These are phyloP conservation scores for Nymphalis polychloros DNA, from an alignment of 2,888 invertebrate genomes.

Conservation along the genomic window DNA sequence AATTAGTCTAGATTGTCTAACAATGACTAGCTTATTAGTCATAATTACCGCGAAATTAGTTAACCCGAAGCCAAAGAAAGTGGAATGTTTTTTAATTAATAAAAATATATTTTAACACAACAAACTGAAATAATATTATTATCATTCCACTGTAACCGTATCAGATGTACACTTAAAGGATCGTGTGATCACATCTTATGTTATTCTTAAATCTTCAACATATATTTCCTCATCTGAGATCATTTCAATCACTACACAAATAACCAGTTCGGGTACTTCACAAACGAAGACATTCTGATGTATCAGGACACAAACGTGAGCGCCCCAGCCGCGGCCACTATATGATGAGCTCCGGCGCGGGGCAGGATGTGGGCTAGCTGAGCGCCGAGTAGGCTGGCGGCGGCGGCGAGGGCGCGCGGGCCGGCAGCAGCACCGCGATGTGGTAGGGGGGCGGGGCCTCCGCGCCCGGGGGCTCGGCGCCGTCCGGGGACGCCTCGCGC, in stretches of 20 bases:
- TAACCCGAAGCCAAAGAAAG: not conserved
- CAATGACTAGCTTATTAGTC: not conserved
- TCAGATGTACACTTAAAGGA: not conserved
- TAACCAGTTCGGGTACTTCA: not conserved
- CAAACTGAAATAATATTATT: not conserved
- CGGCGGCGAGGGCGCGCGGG: conserved; percentile 64
- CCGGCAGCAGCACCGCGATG: conserved; percentile 88
- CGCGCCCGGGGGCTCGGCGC: conserved; percentile 68
- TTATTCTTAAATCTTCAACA: not conserved
- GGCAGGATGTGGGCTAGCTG: conserved; percentile 74
- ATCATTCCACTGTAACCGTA: not conserved
- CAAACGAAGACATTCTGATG: not conserved
- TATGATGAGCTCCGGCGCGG: conserved; percentile 67
- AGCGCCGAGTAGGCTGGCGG: conserved; percentile 88
- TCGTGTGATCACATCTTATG: not conserved
- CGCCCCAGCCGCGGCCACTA: conserved; percentile 44
- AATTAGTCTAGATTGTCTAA: conserved; percentile 7
- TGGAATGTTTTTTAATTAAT: not conserved
- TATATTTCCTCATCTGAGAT: not conserved
- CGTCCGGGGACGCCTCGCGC: conserved; percentile 38
- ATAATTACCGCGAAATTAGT: not conserved
- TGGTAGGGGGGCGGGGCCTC: conserved; percentile 90
- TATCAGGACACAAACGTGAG: not conserved
- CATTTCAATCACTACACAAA: not conserved
- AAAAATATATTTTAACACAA: not conserved